These are phyloP conservation scores for Dorcus hopei DNA, from an alignment of 2,888 invertebrate species.

Conservation along the genomic window DNA sequence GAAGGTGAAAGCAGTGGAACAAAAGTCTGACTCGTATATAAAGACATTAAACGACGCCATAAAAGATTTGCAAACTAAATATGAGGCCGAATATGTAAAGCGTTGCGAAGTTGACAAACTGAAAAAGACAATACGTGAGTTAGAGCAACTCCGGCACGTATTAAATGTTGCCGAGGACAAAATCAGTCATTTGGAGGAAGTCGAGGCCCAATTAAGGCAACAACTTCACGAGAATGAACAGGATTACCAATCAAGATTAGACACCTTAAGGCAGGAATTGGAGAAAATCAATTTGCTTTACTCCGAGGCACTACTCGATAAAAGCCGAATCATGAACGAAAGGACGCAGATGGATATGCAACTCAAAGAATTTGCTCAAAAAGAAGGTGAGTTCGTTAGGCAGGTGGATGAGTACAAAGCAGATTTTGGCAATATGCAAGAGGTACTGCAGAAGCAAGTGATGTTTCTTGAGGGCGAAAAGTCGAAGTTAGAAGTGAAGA, in stretches of 20 bases:
- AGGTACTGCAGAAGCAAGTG: constrained; percentile 37
- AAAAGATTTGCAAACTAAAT: constrained; percentile 48
- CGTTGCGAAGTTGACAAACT: constrained; percentile 52
- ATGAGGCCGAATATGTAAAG: constrained; percentile 56
- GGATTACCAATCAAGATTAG: constrained; percentile 52
- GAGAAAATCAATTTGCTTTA: constrained; percentile 71
- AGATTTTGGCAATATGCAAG: constrained; percentile 38
- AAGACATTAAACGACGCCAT: constrained; percentile 36
- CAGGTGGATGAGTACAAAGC: constrained; percentile 43
- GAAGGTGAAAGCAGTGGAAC: constrained; percentile 31
- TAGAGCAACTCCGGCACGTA: constrained; percentile 40
- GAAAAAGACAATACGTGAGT: constrained; percentile 49
- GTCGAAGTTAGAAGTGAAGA: constrained; percentile 48
- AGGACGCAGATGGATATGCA: constrained; percentile 60
- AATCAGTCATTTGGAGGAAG: constrained; percentile 36
- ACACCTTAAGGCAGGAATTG: constrained; percentile 60
- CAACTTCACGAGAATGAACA: constrained; percentile 42
- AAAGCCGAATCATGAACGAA: constrained; percentile 70
- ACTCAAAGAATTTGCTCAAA: constrained; percentile 56
- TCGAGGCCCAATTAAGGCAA: constrained; percentile 34
- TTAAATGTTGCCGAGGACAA: constrained; percentile 49
- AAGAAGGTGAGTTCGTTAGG: constrained; percentile 49
- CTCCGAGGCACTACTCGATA: constrained; percentile 70
- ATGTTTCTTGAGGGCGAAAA: constrained; percentile 52
- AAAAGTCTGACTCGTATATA: constrained; percentile 31